These are phyloP conservation scores for Esperia sulphurella DNA, from an alignment of 2,888 invertebrate genomes.

Conservation along the genomic window DNA sequence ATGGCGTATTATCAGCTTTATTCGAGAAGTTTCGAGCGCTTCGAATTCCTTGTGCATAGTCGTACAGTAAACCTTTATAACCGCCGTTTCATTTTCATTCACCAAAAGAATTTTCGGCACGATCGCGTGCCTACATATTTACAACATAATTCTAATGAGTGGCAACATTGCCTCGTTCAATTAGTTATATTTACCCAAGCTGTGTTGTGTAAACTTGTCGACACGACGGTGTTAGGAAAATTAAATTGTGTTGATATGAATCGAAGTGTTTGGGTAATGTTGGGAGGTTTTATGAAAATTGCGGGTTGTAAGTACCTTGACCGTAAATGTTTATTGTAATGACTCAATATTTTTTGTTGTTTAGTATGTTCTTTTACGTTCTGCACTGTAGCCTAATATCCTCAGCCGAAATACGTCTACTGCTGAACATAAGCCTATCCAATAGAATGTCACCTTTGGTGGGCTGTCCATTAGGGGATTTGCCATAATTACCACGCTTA, in stretches of 20 bases:
- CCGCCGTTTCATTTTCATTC: slow-evolving; percentile 15
- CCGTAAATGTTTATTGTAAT: background rate
- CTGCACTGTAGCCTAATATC: too few relatives aligned
- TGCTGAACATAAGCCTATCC: too few relatives aligned
- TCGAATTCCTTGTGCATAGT: background rate
- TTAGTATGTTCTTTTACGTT: too few relatives aligned
- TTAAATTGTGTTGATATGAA: slow-evolving; percentile 49
- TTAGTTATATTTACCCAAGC: slow-evolving; percentile 46
- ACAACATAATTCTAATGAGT: slow-evolving; percentile 42
- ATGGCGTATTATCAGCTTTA: background rate
- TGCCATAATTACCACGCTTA: too few relatives aligned
- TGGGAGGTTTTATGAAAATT: slow-evolving; percentile 16
- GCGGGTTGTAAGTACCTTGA: background rate
- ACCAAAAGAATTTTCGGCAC: slow-evolving; percentile 15
- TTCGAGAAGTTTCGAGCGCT: background rate
- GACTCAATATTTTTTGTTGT: too few relatives aligned
- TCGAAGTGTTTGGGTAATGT: slow-evolving; percentile 21
- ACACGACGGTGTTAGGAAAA: slow-evolving; percentile 38
- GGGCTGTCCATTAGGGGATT: too few relatives aligned
- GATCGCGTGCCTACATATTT: slow-evolving; percentile 39
- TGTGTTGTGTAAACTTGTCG: slow-evolving; percentile 27
- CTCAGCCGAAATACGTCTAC: too few relatives aligned
- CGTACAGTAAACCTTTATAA: slow-evolving; percentile 12
- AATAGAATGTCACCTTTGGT: too few relatives aligned
- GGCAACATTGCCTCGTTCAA: slow-evolving; percentile 36